Evolutionary conservation across 2,113 vertebrate genomes (phyloP), one percentile per base, ranked within the genome.

Genomic region (Pterocles burchelli): DNA sequence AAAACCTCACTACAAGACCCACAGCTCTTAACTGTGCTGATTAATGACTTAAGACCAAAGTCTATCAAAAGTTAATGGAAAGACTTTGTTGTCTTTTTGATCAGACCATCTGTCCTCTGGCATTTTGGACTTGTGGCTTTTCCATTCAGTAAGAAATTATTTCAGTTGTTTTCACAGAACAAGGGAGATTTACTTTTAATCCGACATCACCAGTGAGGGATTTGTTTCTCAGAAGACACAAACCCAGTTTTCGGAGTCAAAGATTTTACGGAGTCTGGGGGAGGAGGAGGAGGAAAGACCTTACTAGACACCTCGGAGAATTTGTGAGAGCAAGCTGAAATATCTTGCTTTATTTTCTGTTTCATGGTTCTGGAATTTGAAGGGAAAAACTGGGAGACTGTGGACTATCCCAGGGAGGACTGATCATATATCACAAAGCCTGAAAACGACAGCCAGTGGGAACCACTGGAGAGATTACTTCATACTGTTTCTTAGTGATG

Each of bases 51-150:
- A 85, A 88, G 51, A 82, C 34, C 17, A 65, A 89, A 87, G 52
- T 65, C 52, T 91, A n/a, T 76, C 26, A 49, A 86, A 86, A 86
- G 79, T 70, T 88, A 83, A 65, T 90, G 74, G 59, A 81, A 96
- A 77, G 46, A 71, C 38, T 87, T 86, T 3, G 4, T 58, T 87
- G 84, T 83, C 51, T 51, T 85, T 91, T 85, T 82, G 21, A 90
- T 90, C 75, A 88, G 75, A 65, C 33, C 33, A 34, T 78, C 65
- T 72, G 29, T 88, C 49, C 41, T 89, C 74, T 73, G 81, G 46
- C 48, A 51, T 76, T 91, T 76, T 76, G 45, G 62, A 62, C 52
- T 82, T 3, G 0, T 20, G 59, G 8, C 11, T 85, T 94, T 89
- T 79, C 49, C 46, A 78, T 88, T 90, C 46, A 55, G 31, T 73